Percentiles rank a stretch among this genome's conserved stretches.
Conservation (phyloP, 1,140 invertebrate genomes). For the Heliconius himera region DNA sequence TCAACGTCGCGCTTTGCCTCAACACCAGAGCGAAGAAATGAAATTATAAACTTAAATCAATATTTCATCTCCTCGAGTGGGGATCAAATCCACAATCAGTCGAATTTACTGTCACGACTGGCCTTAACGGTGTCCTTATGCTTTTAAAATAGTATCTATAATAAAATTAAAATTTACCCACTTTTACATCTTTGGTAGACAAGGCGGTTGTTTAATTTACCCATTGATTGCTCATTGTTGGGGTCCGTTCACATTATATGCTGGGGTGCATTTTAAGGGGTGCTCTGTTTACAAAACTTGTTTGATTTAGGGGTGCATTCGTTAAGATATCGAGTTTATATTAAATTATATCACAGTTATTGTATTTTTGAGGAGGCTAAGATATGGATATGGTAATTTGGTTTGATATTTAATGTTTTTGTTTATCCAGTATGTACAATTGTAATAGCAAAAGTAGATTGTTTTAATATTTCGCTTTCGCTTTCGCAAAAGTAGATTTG, state of each 20-base stretch:
- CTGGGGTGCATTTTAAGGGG: constrained; percentile 57
- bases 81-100: too few relatives aligned
- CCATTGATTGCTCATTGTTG: constrained; percentile 74
- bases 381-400: neutral
- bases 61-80: too few relatives aligned
- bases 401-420: neutral
- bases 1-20: too few relatives aligned
- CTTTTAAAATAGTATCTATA: neutral
- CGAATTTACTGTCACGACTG: too few relatives aligned
- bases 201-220: constrained; percentile 74
- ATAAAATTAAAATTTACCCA: neutral
- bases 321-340: constrained; percentile 58
- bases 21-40: too few relatives aligned
- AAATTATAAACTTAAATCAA: too few relatives aligned
- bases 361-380: constrained; percentile 9
- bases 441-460: neutral
- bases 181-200: constrained; percentile 28
- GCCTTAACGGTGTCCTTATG: too few relatives aligned
- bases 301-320: constrained; percentile 67
- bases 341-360: constrained; percentile 55
- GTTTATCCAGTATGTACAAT: neutral
- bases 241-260: constrained; percentile 58
- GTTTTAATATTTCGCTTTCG: too few relatives aligned
- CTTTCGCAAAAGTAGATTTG: too few relatives aligned
- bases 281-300: constrained; percentile 52